Conservation (phyloP, 2,797 vertebrate genomes). For the Bryconaethiops microstoma region DNA sequence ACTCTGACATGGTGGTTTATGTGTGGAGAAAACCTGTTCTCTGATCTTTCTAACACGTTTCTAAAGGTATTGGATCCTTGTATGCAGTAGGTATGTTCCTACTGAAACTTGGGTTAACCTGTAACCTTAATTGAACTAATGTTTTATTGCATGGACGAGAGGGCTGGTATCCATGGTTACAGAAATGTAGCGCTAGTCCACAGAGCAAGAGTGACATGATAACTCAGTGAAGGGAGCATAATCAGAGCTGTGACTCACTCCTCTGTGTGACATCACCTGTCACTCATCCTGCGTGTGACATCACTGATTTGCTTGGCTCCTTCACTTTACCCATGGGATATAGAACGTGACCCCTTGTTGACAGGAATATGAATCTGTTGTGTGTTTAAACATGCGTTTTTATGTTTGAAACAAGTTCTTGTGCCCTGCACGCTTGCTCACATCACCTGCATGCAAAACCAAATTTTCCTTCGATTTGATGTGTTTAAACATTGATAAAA, state of each 20-base stretch:
- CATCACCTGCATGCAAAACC: background rate
- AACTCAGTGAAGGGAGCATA: conserved; percentile 2
- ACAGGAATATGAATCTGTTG: conserved; percentile 25
- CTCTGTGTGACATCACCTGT: conserved; percentile 38
- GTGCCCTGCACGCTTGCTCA: background rate
- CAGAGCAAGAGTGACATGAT: conserved; percentile 19
- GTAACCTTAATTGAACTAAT: conserved; percentile 29
- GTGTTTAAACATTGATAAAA: no score
- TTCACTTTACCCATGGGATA: conserved; percentile 2
- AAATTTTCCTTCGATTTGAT: background rate
- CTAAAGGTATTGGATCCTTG: background rate
- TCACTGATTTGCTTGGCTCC: conserved; percentile 12
- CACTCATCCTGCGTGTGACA: conserved; percentile 34
- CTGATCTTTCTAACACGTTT: conserved; percentile 1
- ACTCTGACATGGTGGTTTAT: background rate
- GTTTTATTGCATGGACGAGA: background rate
- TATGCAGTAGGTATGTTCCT: conserved; percentile 6
- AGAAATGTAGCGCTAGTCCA: conserved; percentile 9
- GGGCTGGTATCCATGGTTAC: conserved; percentile 41
- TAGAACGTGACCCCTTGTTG: conserved; percentile 4
- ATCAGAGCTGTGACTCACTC: conserved; percentile 42
- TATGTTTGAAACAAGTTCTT: background rate
- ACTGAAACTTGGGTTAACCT: conserved; percentile 35
- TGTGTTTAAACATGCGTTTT: background rate
- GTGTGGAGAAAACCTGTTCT: conserved; percentile 20